Conservation (phyloP, 2,113 vertebrate species). For the Sapayoa aenigma region DNA sequence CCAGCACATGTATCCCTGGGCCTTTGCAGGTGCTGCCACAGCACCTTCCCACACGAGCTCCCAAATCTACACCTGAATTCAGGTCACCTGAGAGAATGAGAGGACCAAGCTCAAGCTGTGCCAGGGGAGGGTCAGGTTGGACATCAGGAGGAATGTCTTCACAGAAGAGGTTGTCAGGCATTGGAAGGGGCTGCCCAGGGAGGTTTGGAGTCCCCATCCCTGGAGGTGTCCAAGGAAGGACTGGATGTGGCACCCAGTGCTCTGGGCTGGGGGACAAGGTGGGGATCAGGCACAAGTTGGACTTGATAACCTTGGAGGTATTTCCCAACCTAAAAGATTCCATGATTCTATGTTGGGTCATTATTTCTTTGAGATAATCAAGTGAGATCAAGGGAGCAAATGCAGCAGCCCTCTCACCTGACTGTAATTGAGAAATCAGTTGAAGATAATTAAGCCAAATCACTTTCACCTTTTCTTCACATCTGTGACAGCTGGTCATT, state of each 20-base stretch:
- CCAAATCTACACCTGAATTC: neutral
- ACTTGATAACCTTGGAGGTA: accelerated
- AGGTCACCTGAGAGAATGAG: neutral
- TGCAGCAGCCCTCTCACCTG: neutral
- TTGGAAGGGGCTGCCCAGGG: neutral
- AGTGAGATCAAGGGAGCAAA: neutral
- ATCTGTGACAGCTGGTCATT: neutral
- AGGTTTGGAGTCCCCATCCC: neutral
- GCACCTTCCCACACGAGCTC: neutral
- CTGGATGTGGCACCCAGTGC: neutral
- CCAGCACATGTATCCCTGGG: neutral
- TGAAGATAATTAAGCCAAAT: neutral
- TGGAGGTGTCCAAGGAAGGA: neutral
- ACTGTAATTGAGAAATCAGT: neutral
- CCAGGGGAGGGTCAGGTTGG: neutral
- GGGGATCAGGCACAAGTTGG: neutral
- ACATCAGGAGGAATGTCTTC: neutral
- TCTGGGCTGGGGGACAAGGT: neutral
- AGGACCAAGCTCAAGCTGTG: neutral
- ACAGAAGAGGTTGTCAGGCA: neutral
- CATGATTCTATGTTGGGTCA: neutral
- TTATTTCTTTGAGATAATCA: neutral
- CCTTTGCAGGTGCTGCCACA: neutral
- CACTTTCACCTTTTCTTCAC: neutral
- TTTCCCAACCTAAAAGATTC: neutral